Evolutionary conservation across 2,888 invertebrate genomes (phyloP), one percentile per base, ranked within the genome.

Genomic region (Trichogramma dendrolimi): DNA sequence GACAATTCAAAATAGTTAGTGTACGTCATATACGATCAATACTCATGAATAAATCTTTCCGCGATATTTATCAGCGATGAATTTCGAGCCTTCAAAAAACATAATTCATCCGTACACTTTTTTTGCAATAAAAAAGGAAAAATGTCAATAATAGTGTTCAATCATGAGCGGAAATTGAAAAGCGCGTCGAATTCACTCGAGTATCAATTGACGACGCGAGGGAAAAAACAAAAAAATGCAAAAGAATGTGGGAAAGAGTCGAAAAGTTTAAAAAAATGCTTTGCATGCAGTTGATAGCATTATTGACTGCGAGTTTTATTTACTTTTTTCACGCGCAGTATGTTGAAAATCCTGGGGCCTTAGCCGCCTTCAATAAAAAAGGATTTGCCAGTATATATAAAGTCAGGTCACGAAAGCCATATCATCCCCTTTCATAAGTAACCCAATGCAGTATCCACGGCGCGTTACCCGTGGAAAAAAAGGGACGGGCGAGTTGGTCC

Each of bases 391-490:
- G n/a, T 47, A 5, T 11, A 5, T 7, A 1, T 5, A 63, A 60
- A 68, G 64, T 69, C 67, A 43, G 64, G 68, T 68, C 69, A 68
- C 69, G 69, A 66, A 67, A 67, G 65, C 62, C 64, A 65, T 66
- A 67, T 67, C 67, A 67, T 67, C 64, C 57, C 56, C 63, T 63
- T 61, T 63, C 63, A 62, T 66, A 64, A 63, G 59, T 61, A 64
- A 59, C 61, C 59, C 56, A 41, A 59, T 63, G 57, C 51, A 57
- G 55, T 48, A 56, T 57, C 60, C 58, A 46, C 56, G 8, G 43
- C 51, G 60, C 51, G 61, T 55, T 56, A 49, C 46, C 43, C 44
- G 43, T 51, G 4, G 10, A 44, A 7, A 38, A 39, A 46, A 10
- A 46, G 43, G 10, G 42, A 40, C 56, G 54, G n/a, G 50, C 3